Evolutionary conservation across 2,113 vertebrate species (phyloP), one percentile per base, ranked within the genome.

Genomic region (Actinemys pallida): DNA sequence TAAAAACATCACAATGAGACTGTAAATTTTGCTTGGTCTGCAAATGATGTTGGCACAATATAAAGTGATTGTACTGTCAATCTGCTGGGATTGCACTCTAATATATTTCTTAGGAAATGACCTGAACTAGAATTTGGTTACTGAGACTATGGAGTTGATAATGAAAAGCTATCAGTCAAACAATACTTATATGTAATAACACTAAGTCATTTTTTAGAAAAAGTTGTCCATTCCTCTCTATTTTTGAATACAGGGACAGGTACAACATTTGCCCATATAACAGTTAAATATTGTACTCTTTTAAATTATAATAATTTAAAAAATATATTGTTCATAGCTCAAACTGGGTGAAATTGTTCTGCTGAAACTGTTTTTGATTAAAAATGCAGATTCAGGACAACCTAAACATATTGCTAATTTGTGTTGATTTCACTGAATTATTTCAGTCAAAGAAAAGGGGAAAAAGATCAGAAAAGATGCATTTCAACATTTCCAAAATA

Each of bases 71-170:
- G 80, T 85, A 94, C 20, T 92, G 83, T 88, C 91, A 95, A 86
- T 94, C 92, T 94, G 39, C 88, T 93, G 56, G 52, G 80, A 80
- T 95, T 92, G 75, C 94, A 84, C 50, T 50, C 45, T 10, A 86
- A 65, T 76, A 10, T 72, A 35, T 59, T 93, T 90, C 84, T 98
- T 97, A 94, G 78, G 97, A 96, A 97, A 94, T 93, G 1, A 86
- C 80, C 49, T 93, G 83, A 95, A 89, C 20, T 92, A 78, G 85
- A 78, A 75, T 65, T 88, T 93, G 45, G 81, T 10, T 53, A 52
- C 13, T 76, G 83, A 83, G 39, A 85, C 49, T 94, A 35, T 16
- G 90, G 52, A 93, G 84, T 65, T 81, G 87, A 84, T 91, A 95
- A 24, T 39, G 93, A 95, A 97, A 93, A 95, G 54, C 29, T 90